A percentile compares a stretch with the other conserved stretches of the same genome.
phyloP scores from a whole-genome alignment of 2,797 vertebrate genomes.

The Crocodylus rhombifer region DNA sequence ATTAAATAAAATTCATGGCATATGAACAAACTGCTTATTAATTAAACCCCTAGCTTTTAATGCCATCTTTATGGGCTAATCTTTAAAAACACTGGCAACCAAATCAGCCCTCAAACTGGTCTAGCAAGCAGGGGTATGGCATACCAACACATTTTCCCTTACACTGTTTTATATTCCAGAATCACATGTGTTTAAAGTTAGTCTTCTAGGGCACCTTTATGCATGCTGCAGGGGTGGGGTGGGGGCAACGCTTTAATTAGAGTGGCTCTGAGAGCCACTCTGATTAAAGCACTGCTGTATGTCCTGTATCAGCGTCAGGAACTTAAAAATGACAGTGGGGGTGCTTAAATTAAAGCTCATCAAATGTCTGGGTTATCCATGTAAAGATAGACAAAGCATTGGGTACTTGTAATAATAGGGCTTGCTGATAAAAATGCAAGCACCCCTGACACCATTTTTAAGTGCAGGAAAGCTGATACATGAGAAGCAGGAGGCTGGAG shows the following conservation, averaged over 20 bases:
- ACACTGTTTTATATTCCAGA: background rate
- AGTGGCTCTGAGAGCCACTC: too few species aligned
- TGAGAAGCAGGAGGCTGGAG: too few species aligned
- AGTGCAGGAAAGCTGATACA: too few species aligned
- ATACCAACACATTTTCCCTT: background rate
- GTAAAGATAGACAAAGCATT: background rate
- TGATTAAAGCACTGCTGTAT: too few species aligned
- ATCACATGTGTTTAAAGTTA: background rate
- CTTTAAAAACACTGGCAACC: background rate
- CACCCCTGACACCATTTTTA: background rate
- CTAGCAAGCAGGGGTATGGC: background rate
- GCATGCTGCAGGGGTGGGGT: too few species aligned
- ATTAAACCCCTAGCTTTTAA: background rate
- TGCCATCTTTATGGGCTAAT: background rate
- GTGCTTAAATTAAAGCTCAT: too few species aligned
- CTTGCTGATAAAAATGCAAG: background rate
- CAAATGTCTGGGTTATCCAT: slow-evolving; percentile 1
- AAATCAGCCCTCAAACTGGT: background rate
- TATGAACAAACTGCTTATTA: slow-evolving; percentile 1
- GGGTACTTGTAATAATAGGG: slow-evolving; percentile 21
- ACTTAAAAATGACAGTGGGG: too few species aligned
- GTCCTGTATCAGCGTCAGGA: too few species aligned
- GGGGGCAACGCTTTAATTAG: too few species aligned
- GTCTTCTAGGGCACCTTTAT: too few species aligned
- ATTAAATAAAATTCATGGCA: slow-evolving; percentile 16